Base-by-base conservation (phyloP, 2,888 invertebrate species). In the Cylloceria caligata region DNA sequence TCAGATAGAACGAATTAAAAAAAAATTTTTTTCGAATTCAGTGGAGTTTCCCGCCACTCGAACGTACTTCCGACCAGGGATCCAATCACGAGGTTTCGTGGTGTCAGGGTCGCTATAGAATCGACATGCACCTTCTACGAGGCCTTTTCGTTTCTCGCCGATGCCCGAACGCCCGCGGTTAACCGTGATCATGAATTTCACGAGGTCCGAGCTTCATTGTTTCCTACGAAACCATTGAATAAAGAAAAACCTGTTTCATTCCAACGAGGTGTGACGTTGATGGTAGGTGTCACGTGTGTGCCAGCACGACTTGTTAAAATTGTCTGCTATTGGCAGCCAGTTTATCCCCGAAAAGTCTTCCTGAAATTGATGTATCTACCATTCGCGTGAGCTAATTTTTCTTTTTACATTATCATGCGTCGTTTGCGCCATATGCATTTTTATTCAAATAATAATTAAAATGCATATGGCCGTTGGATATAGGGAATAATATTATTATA, bases 41-140 rank as follows among this genome's bases (percentile, higher is more conserved):
- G 4, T 27, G 52, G 13, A 16, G 30, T 49, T 75, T 75, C 55
- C 81, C 68, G 81, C 64, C 19, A 2, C 9, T 34, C n/a, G 19
- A 5, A 30, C 78, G 81, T 52, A 77, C 72, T 72, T 85, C 84
- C 84, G 81, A 49, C n/a, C 3, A 3, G 9, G 6, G 45, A 47
- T 13, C 81, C 80, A 83, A 81, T 79, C 62, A 65, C 60, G 78
- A 42, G 34, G 24, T n/a, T 62, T 2, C 52, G 49, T 67, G 60
- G 76, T 82, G 83, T 85, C 83, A 84, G 75, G 84, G 84, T 76
- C 80, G 67, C 57, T n/a, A n/a, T n/a, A n/a, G n/a, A n/a, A n/a
- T n/a, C n/a, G n/a, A n/a, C n/a, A n/a, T n/a, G 30, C 30, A 64
- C 39, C 27, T 30, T 30, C 67, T 7, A 47, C 55, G n/a, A 1